Percentiles rank a stretch among this genome's conserved stretches.
These are phyloP conservation scores for Dicerorhinus sumatrensis DNA, from an alignment of 2,113 vertebrate genomes.

Conservation along the genomic window DNA sequence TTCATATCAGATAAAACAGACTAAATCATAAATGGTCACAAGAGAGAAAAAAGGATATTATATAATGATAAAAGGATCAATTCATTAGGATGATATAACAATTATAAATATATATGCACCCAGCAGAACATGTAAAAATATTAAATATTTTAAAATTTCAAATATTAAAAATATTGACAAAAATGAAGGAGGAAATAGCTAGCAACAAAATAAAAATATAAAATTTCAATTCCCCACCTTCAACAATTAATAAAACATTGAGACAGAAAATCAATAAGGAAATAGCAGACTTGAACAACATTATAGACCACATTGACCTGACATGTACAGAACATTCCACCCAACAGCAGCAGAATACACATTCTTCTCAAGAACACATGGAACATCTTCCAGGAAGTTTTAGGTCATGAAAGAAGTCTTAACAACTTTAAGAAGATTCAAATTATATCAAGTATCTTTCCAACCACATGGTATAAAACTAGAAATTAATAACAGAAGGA, in stretches of 20 bases:
- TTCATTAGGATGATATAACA: background rate
- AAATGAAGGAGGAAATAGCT: background rate
- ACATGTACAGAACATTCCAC: background rate
- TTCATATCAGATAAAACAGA: background rate
- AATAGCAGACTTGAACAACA: background rate
- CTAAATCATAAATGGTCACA: background rate
- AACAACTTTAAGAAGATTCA: background rate
- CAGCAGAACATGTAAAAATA: background rate
- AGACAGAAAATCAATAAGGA: background rate
- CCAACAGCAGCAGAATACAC: background rate
- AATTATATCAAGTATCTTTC: background rate
- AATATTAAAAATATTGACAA: background rate
- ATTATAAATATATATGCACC: background rate
- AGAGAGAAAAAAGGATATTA: background rate
- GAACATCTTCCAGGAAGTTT: background rate
- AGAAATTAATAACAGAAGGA: too few species aligned
- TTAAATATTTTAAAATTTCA: too few species aligned
- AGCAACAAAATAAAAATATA: background rate
- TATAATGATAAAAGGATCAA: background rate
- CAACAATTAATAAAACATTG: background rate
- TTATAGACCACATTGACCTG: background rate
- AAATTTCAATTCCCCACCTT: background rate
- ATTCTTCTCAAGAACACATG: background rate
- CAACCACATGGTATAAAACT: background rate
- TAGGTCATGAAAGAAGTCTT: background rate